Evolutionary conservation across 2,888 invertebrate species (phyloP).

Genomic region (Lordiphosa andalusiaca): DNA sequence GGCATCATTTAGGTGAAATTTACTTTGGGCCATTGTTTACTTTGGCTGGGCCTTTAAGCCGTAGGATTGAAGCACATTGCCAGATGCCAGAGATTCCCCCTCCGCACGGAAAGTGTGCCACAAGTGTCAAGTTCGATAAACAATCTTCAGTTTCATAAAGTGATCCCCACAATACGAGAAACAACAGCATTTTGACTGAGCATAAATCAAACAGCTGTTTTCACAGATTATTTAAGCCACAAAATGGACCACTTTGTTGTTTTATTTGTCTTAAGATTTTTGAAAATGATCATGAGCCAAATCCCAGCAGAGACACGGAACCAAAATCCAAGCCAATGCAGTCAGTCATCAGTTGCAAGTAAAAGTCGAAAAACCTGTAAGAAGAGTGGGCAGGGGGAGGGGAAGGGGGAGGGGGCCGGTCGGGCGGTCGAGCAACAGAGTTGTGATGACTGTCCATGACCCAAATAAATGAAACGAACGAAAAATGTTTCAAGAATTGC

Average conservation of each 20-base stretch:
- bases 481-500: slow-evolving; percentile 55
- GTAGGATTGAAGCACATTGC: slow-evolving; percentile 8
- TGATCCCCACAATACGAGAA: slow-evolving; percentile 12
- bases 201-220: slow-evolving; percentile 51
- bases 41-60: slow-evolving; percentile 5
- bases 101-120: slow-evolving; percentile 51
- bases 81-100: slow-evolving; percentile 8
- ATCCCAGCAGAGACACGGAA: slow-evolving; percentile 30
- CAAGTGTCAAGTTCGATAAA: slow-evolving; percentile 57
- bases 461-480: slow-evolving; percentile 60
- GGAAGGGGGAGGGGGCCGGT: not conserved
- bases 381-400: slow-evolving; percentile 4
- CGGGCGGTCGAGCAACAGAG: slow-evolving; percentile 1
- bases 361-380: slow-evolving; percentile 71
- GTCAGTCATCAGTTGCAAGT: slow-evolving; percentile 53
- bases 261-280: not conserved
- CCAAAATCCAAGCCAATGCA: slow-evolving; percentile 14
- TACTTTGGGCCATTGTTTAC: slow-evolving; percentile 52
- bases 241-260: slow-evolving; percentile 5
- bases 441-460: slow-evolving; percentile 65
- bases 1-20: slow-evolving; percentile 65
- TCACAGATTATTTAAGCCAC: slow-evolving; percentile 46
- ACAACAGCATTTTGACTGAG: slow-evolving; percentile 6
- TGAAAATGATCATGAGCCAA: slow-evolving; percentile 11
- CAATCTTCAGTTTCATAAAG: slow-evolving; percentile 20